These are phyloP conservation scores for Danio choprae DNA, from an alignment of 2,797 vertebrate genomes.

Conservation along the genomic window DNA sequence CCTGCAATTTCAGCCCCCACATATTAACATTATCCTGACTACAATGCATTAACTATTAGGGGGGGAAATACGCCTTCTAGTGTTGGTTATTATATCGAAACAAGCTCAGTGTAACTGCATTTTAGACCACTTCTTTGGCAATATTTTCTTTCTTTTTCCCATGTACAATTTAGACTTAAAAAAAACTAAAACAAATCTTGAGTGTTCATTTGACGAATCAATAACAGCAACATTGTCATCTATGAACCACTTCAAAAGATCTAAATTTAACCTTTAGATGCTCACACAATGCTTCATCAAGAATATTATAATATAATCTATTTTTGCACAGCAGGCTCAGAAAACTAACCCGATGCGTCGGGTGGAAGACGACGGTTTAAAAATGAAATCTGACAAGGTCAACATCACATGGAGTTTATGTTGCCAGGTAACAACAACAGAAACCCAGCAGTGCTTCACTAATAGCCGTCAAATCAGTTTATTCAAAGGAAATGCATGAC, in stretches of 20 bases:
- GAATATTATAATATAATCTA: conserved; percentile 12
- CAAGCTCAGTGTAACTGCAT: no score
- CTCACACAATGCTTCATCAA: background rate
- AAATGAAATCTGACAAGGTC: conserved; percentile 54
- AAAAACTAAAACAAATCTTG: no score
- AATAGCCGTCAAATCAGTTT: conserved; percentile 16
- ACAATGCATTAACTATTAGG: no score
- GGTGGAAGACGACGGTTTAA: conserved; percentile 35
- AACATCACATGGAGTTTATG: conserved; percentile 43
- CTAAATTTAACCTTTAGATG: background rate
- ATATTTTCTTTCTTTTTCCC: background rate
- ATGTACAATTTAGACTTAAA: background rate
- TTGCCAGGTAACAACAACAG: conserved; percentile 57
- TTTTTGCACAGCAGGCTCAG: conserved; percentile 30
- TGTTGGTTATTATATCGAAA: background rate
- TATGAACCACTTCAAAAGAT: background rate
- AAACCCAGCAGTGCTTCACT: conserved; percentile 16
- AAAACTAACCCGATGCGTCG: conserved; percentile 22
- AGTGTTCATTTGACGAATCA: background rate
- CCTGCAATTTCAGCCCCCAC: no score
- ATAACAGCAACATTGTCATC: conserved; percentile 3
- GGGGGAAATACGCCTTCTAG: background rate
- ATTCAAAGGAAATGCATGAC: background rate
- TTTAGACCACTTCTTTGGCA: background rate
- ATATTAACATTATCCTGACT: no score